Conservation (phyloP, 2,888 invertebrate species). For the Volucella inflata region DNA sequence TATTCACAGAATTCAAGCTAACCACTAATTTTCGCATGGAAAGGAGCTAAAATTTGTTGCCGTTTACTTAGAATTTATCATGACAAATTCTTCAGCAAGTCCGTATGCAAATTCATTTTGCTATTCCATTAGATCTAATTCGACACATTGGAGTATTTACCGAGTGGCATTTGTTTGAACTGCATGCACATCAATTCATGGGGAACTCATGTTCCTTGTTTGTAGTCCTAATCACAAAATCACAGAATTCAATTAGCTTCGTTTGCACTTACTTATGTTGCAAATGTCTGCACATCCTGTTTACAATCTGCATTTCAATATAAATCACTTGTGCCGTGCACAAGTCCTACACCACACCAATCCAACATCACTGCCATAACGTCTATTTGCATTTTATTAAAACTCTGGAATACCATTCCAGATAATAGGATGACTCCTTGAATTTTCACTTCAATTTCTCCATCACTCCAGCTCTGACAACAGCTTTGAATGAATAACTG, state of each 20-base stretch:
- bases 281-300: slow-evolving; percentile 44
- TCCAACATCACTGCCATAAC: background rate
- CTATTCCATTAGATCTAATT: no score
- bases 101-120: no score
- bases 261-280: slow-evolving; percentile 57
- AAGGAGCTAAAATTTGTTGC: no score
- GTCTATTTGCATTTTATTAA: slow-evolving; percentile 71
- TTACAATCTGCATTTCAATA: slow-evolving; percentile 54
- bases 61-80: no score
- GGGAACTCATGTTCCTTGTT: background rate
- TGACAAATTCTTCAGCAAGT: no score
- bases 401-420: slow-evolving; percentile 45
- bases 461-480: slow-evolving; percentile 26
- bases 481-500: slow-evolving; percentile 47
- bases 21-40: no score
- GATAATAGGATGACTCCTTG: slow-evolving; percentile 13
- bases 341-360: background rate
- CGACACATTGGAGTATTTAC: no score
- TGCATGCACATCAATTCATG: background rate
- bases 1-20: no score
- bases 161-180: background rate
- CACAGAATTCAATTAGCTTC: slow-evolving; percentile 61
- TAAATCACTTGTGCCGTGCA: slow-evolving; percentile 39
- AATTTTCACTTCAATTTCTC: background rate
- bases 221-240: slow-evolving; percentile 5